Base-by-base conservation (phyloP, 2,113 vertebrate genomes). In the Phalacrocorax brasilianus region DNA sequence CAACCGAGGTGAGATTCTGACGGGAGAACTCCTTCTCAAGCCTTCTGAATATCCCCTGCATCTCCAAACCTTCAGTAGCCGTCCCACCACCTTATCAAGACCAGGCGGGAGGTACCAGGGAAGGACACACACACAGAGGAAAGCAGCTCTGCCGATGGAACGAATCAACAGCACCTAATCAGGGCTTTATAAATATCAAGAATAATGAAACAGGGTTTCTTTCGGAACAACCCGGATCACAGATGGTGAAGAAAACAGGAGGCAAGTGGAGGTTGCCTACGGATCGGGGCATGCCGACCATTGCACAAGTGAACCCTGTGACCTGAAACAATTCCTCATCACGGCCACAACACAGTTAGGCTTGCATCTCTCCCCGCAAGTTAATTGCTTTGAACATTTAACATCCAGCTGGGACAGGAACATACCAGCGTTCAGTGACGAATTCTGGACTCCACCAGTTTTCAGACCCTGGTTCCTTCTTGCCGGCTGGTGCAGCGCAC, bases 221-320 rank as follows among this genome's bases (percentile, higher is more conserved):
- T 83, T 47, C 35, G 77, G 49, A 92, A 63, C 44, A 71, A 63
- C 6, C 47, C 63, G 61, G 67, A 47, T 40, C 63, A 40, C 50
- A 55, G 3, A n/a, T 50, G 63, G 63, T 49, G 72, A 73, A 74
- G 87, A 50, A 32, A 42, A 62, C 71, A 30, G 49, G 81, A 65
- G 85, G 56, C n/a, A 92, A 68, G 56, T 0, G 1, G 53, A 72
- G 59, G 45, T 2, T 52, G 32, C 1, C 2, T 44, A 10, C 32
- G 16, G 63, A 65, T 58, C 65, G 28, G 76, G 44, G 55, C 44
- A 75, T 15, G 7, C n/a, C 0, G 0, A 35, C 9, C 17, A 6
- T 14, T 11, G 35, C 30, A 26, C 30, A 2, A 2, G 15, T 26
- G 53, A 77, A 20, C 55, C 28, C 55, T 6, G 45, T 35, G 33